Conservation (phyloP, 2,113 vertebrate genomes). For the Forbesichthys papilliferus region DNA sequence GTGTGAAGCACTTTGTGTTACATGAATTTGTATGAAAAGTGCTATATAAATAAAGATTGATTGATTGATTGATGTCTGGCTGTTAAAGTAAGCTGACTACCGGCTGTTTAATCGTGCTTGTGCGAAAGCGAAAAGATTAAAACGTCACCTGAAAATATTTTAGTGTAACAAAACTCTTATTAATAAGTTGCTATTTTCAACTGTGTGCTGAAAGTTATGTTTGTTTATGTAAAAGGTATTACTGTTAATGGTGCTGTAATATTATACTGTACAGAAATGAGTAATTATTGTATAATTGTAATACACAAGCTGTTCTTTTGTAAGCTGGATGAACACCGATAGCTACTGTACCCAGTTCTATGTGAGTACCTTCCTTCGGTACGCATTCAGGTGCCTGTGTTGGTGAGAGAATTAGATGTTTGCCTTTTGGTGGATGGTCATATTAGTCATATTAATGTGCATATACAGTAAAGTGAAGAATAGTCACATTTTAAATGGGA, state of each 20-base stretch:
- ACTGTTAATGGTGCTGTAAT: not conserved
- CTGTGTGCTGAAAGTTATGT: not conserved
- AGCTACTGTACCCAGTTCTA: not conserved
- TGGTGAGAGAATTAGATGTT: conserved; percentile 47
- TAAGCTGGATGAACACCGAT: not conserved
- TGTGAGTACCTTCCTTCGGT: conserved; percentile 15
- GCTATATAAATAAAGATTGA: no score
- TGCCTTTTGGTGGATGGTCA: conserved; percentile 36
- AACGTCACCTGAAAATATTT: not conserved
- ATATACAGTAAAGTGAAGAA: conserved; percentile 61
- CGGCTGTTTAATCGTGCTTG: not conserved
- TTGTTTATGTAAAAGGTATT: not conserved
- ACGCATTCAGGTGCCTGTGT: conserved; percentile 25
- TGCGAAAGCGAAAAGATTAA: not conserved
- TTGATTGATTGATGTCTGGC: no score
- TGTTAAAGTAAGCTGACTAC: not conserved
- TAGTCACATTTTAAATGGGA: conserved; percentile 55
- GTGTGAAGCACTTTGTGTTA: no score
- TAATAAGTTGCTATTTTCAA: not conserved
- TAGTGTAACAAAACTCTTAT: not conserved
- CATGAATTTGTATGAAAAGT: no score
- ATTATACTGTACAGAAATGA: not conserved
- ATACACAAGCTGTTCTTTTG: not conserved
- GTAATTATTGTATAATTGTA: not conserved
- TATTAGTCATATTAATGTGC: conserved; percentile 63